These are phyloP conservation scores for Acronicta psi DNA, from an alignment of 2,888 invertebrate genomes.

Conservation along the genomic window DNA sequence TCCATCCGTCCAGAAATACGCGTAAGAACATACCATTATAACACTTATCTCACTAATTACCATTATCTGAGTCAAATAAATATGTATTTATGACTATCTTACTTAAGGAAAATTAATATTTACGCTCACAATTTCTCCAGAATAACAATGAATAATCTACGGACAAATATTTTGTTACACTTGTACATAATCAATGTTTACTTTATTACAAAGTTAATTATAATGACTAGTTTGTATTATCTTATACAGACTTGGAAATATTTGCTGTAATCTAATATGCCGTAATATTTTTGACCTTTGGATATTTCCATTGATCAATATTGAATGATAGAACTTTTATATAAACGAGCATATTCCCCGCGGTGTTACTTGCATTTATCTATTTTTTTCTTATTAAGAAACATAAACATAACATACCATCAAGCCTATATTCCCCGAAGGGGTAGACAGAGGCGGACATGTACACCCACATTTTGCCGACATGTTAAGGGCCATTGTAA, in stretches of 20 bases:
- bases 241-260: constrained; percentile 35
- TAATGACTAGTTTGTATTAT: constrained; percentile 31
- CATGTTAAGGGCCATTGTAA: too few species aligned
- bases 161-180: constrained; percentile 48
- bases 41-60: not conserved
- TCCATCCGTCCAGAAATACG: not conserved
- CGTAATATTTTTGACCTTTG: constrained; percentile 25
- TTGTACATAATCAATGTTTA: constrained; percentile 45
- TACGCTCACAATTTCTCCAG: constrained; percentile 11
- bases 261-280: constrained; percentile 46
- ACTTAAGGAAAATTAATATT: constrained; percentile 29
- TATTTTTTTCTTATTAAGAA: too few species aligned
- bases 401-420: too few species aligned
- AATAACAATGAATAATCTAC: constrained; percentile 28
- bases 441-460: too few species aligned
- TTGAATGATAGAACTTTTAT: too few species aligned
- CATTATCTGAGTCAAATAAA: not conserved
- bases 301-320: constrained; percentile 12
- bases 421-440: too few species aligned
- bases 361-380: too few species aligned
- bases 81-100: not conserved
- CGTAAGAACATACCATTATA: not conserved
- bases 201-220: constrained; percentile 20
- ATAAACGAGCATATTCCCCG: too few species aligned
- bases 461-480: too few species aligned